These are phyloP conservation scores for Sphaerodactylus townsendi DNA, from an alignment of 2,113 vertebrate genomes.

Conservation along the genomic window DNA sequence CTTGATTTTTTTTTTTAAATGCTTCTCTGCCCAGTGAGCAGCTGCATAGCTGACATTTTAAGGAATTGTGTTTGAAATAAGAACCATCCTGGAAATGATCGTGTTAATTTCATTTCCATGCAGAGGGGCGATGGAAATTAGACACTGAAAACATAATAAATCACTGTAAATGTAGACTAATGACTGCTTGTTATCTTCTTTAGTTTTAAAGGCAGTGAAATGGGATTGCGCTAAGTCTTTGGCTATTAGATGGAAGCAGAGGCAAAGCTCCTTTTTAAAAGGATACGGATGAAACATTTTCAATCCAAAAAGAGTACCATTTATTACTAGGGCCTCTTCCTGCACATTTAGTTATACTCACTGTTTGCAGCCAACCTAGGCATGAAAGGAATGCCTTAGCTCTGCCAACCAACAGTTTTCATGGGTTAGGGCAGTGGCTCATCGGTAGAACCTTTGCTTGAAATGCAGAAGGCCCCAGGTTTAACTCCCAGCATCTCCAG, in stretches of 20 bases:
- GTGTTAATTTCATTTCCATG: slow-evolving; percentile 60
- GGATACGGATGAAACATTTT: slow-evolving; percentile 37
- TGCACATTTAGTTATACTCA: background rate
- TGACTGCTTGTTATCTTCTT: slow-evolving; percentile 54
- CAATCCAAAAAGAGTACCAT: slow-evolving; percentile 34
- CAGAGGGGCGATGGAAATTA: slow-evolving; percentile 57
- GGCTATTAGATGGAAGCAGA: slow-evolving; percentile 29
- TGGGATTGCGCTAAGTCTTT: slow-evolving; percentile 62
- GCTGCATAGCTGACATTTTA: slow-evolving; percentile 42
- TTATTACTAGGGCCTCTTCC: background rate
- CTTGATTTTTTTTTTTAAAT: slow-evolving; percentile 34
- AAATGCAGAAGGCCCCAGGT: too few species aligned
- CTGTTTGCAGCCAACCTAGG: background rate
- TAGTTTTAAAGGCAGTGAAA: slow-evolving; percentile 62
- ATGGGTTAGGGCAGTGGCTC: too few species aligned
- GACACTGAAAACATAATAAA: slow-evolving; percentile 57
- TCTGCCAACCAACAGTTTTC: background rate
- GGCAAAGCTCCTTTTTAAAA: slow-evolving; percentile 36
- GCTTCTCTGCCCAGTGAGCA: background rate
- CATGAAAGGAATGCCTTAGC: background rate
- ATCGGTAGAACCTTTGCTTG: too few species aligned
- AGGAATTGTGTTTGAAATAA: slow-evolving; percentile 24
- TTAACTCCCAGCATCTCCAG: too few species aligned
- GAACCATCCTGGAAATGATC: slow-evolving; percentile 54
- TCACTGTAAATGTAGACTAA: slow-evolving; percentile 61